Evolutionary conservation across 2,888 invertebrate genomes (phyloP).

Genomic region (Glyphotaelius pellucidus): DNA sequence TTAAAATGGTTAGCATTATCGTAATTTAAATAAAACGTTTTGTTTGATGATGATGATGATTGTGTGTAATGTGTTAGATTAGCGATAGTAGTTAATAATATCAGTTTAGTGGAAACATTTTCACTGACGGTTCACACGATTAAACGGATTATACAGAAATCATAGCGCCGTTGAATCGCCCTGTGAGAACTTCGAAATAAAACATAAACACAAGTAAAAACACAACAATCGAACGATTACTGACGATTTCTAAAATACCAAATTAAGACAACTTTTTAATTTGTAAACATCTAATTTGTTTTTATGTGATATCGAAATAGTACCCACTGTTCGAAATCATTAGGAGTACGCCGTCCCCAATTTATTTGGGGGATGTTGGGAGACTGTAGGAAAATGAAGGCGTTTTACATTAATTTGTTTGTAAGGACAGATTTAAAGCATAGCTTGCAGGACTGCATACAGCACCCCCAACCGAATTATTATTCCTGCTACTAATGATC

Average conservation of each 20-base stretch:
- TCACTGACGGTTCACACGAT: conserved; percentile 15
- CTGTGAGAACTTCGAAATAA: conserved; percentile 5
- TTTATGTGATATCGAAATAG: not conserved
- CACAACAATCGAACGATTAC: not conserved
- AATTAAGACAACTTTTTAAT: not conserved
- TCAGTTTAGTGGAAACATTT: conserved; percentile 27
- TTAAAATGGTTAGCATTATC: not conserved
- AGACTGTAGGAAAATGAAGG: not conserved
- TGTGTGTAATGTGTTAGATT: not conserved
- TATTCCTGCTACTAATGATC: too few species aligned
- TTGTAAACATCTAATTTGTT: not conserved
- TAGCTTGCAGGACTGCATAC: too few species aligned
- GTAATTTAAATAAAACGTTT: not conserved
- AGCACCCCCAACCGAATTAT: too few species aligned
- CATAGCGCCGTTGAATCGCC: not conserved
- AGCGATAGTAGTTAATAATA: not conserved
- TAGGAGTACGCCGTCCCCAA: not conserved
- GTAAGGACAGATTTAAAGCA: too few species aligned
- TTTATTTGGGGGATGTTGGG: not conserved
- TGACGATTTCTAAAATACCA: conserved; percentile 12
- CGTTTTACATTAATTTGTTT: too few species aligned
- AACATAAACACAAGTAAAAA: not conserved
- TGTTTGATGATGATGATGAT: not conserved
- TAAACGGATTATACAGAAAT: conserved; percentile 5
- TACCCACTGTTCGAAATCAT: not conserved